phyloP scores from a whole-genome alignment of 2,888 invertebrate species.

The Diogma glabrata region DNA sequence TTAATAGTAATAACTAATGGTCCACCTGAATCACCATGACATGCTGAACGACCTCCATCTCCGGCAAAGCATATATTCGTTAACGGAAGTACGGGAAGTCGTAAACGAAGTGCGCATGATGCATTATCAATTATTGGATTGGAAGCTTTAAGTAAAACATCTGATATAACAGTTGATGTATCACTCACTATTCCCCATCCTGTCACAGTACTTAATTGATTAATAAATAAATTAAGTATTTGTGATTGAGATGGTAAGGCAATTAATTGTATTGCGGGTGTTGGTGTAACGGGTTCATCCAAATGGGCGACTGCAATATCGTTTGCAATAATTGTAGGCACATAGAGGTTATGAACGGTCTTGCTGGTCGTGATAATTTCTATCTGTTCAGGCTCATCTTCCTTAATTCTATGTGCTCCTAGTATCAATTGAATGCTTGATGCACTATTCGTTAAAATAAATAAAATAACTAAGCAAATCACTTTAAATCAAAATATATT shows the following conservation, averaged over 20 bases:
- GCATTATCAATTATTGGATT: neutral
- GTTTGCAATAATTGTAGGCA: neutral
- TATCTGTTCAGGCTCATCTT: neutral
- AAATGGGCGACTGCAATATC: constrained; percentile 7
- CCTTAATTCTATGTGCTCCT: neutral
- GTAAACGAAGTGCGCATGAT: neutral
- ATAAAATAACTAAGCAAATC: too few relatives aligned
- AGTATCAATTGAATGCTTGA: neutral
- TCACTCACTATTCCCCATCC: constrained; percentile 10
- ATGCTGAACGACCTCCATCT: constrained; percentile 24
- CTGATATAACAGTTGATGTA: neutral
- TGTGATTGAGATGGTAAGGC: neutral
- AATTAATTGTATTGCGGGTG: neutral
- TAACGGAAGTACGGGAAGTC: neutral
- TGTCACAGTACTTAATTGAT: neutral
- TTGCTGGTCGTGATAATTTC: neutral
- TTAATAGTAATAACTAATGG: constrained; percentile 20
- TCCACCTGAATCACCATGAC: constrained; percentile 30
- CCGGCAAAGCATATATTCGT: constrained; percentile 27
- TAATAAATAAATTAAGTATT: neutral
- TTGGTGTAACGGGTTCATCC: neutral
- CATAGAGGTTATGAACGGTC: neutral
- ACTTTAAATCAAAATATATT: neutral
- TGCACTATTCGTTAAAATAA: too few relatives aligned
- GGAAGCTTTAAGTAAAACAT: neutral